Evolutionary conservation across 2,113 vertebrate species (phyloP), one percentile per base, ranked within the genome.

Genomic region (Octodon degus): DNA sequence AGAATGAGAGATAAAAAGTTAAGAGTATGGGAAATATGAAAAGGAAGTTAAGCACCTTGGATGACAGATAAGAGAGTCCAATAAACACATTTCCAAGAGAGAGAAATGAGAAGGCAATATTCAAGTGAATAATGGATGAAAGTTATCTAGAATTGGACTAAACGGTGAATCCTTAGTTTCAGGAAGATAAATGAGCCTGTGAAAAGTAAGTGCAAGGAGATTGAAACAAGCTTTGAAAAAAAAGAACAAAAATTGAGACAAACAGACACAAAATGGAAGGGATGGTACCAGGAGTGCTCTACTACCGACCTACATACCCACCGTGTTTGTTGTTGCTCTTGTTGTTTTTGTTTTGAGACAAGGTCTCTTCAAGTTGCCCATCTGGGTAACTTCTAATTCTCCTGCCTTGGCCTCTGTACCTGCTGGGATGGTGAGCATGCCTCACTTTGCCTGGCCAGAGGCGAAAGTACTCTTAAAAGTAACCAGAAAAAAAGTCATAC

Each of bases 401-500:
- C 74, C 24, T 77, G 25, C 74, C 40, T 77, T 5, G 24, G 25
- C 40, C 12, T 47, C 20, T 40, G 4, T 77, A 77, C 27, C 20
- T 25, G 11, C 40, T 47, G 25, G 40, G 74, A 47, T 77, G 12
- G 40, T 37, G 40, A 24, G 74, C 24, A 47, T 47, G 25, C 40
- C 40, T 77, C 43, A 27, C 12, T 13, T 77, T 77, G 24, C 40
- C 74, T 47, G 40, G 13, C 40, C 40, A 77, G 74, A 94, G 40
- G 40, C 50, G 89, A 86, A 96, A 94, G 13, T 77, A 63, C 30
- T 95, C 60, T 93, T 94, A 81, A 68, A 93, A 96, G 86, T 62
- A 90, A 89, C 37, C 34, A 50, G 20, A 55, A 37, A 77, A 55
- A 47, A 77, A 95, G 16, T 53, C 3, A 25, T 58, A n/a, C 30